Base-by-base conservation (phyloP, 2,113 vertebrate genomes). In the Rhinichthys klamathensis region DNA sequence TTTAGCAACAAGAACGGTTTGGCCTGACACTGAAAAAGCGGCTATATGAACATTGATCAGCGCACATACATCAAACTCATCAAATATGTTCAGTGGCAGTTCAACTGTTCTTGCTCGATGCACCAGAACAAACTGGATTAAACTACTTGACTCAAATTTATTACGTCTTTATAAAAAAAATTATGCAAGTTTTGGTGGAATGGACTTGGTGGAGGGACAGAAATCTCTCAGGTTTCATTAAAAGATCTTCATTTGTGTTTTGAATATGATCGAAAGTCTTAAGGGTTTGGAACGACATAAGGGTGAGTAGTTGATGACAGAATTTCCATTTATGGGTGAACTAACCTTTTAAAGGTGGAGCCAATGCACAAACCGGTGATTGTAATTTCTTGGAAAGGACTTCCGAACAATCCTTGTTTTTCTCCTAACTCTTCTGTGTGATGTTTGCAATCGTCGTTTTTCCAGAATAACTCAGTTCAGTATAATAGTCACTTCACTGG, bases 331-430 rank as follows among this genome's bases (percentile, higher is more conserved):
- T 74, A 25, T 46, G 13, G 4, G 11, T 49, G n/a, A 74, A 49
- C 38, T 49, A 49, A 25, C 41, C 72, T 41, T 49, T 74, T 74
- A 74, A 49, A 41, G 41, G 72, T 49, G 41, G 11, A 74, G 41
- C 41, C 41, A 16, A 46, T 74, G 6, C 41, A 49, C 72, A 46
- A 46, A 35, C 32, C 54, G 60, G 54, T 25, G 38, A 65, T 65
- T 21, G 13, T 61, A 27, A 35, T 41, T 69, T 76, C 35, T 81
- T 80, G 82, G 69, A 84, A 87, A 67, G 25, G 46, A 27, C 23
- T 69, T 74, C 25, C 4, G 25, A 67, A 80, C 49, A 32, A 73
- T 84, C 69, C 6, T 23, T 60, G 49, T 73, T 84, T 84, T 65
- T 18, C 23, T 73, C 32, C 16, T 38, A 41, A 83, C 38, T 30